phyloP scores from a whole-genome alignment of 1,140 invertebrate genomes.

The Sycophila sp. region DNA sequence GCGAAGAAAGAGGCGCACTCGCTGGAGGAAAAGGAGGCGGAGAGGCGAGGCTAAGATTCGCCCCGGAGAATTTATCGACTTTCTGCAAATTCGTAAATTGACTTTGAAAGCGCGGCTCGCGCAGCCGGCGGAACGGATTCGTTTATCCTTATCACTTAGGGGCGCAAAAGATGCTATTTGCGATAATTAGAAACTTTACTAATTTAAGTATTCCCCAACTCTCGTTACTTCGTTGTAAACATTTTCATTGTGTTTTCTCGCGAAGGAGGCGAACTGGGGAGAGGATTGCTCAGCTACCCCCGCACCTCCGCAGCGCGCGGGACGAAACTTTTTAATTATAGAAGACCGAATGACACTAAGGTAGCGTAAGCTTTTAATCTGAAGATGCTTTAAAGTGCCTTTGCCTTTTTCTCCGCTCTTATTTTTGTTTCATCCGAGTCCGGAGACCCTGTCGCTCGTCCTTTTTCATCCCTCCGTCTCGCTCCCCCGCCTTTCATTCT shows the following conservation, averaged over 20 bases:
- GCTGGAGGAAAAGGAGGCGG: not conserved
- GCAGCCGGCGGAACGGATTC: not conserved
- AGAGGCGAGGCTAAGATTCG: not conserved
- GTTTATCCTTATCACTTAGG: conserved; percentile 37
- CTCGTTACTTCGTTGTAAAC: conserved; percentile 35
- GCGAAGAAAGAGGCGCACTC: too few relatives aligned
- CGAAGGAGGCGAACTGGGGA: not conserved
- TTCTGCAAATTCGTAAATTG: conserved; percentile 35
- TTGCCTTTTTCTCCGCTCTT: conserved; percentile 2
- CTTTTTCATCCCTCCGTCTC: not conserved
- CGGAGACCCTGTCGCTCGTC: not conserved
- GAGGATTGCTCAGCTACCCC: not conserved
- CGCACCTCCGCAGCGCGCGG: conserved; percentile 18
- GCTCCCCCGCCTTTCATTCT: conserved; percentile 23
- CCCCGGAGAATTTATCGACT: conserved; percentile 26
- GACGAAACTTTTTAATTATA: conserved; percentile 41
- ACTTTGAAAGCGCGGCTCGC: conserved; percentile 28
- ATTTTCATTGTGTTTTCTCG: conserved; percentile 32
- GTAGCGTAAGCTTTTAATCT: conserved; percentile 45
- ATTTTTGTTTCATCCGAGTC: not conserved
- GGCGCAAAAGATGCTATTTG: conserved; percentile 30
- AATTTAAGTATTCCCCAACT: conserved; percentile 34
- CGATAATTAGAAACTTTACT: conserved; percentile 37
- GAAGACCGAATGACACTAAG: conserved; percentile 39
- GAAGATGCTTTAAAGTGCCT: conserved; percentile 34